Evolutionary conservation across 2,888 invertebrate genomes (phyloP), one percentile per base, ranked within the genome.

Genomic region (Napeogenes inachia): DNA sequence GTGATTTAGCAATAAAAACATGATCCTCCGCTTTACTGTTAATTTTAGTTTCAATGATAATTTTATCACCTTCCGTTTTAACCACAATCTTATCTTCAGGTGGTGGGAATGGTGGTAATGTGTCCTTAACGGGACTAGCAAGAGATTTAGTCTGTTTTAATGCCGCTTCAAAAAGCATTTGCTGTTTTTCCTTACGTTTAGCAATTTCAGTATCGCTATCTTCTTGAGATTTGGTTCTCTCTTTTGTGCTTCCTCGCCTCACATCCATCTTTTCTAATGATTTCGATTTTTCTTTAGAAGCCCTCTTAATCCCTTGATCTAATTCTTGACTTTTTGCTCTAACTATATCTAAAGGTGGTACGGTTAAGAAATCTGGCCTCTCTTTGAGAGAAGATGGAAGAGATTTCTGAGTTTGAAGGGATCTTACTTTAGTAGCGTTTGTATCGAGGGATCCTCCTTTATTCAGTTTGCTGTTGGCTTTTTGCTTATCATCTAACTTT

Each of bases 11-110:
- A 71, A 95, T 95, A 62, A 95, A 92, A 4, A 95, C 94, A 65
- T 94, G 94, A 81, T 95, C 94, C 77, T 94, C 94, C 0, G 92
- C 94, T 76, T 94, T 94, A 57, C 94, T 94, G 68, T 92, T 94
- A 47, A 94, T 94, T 81, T 94, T 94, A 5, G 94, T 92, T 81
- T 94, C 94, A 66, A 93, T 93, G 13, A 93, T 93, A 65, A 93
- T 93, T 71, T 93, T 93, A 70, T 93, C 93, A 0, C 94, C 95
- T 75, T 94, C 94, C 0, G 94, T 93, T 81, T 93, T 93, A 0
- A 94, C 94, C 6, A 94, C 77, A 38, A 94, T 94, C 79, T 94
- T 94, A 76, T 95, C 94, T 79, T 94, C 94, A 0, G 94, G 94
- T 53, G 93, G 92, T 12, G 94, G 94, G 75, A 94, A 94, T 3